phyloP scores from a whole-genome alignment of 2,797 vertebrate genomes.

The Notolabrus celidotus region DNA sequence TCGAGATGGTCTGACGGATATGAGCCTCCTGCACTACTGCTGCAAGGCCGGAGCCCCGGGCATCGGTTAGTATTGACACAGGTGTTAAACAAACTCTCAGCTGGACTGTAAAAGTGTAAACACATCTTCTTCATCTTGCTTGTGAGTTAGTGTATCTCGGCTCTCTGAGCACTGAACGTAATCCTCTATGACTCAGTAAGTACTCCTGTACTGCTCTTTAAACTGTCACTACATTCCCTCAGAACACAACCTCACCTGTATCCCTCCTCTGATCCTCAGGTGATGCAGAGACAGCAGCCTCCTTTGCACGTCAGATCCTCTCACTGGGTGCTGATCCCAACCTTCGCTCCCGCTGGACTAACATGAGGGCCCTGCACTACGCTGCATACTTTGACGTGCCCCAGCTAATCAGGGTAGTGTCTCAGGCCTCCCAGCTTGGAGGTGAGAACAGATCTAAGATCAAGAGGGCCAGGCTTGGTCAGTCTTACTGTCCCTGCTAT shows the following conservation, averaged over 20 bases:
- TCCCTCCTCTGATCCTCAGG: conserved; percentile 79
- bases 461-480: neutral
- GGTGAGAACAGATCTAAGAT: conserved; percentile 80
- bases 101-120: conserved; percentile 6
- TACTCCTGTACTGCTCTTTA: conserved; percentile 5
- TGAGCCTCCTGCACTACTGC: conserved; percentile 96
- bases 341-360: conserved; percentile 96
- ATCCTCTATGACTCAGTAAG: conserved; percentile 1
- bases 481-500: neutral
- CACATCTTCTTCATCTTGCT: neutral
- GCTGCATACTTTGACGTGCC: conserved; percentile 98
- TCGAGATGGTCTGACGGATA: conserved; percentile 96
- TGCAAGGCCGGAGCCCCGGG: conserved; percentile 97
- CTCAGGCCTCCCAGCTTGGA: conserved; percentile 92
- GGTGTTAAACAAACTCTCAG: conserved; percentile 6
- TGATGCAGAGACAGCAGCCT: conserved; percentile 91
- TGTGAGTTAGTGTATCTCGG: conserved; percentile 11
- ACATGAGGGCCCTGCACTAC: conserved; percentile 98
- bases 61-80: conserved; percentile 88
- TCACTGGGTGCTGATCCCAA: conserved; percentile 91
- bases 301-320: conserved; percentile 91
- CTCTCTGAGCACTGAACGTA: conserved; percentile 6
- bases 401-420: conserved; percentile 90
- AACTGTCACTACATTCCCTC: neutral
- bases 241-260: neutral